phyloP scores from a whole-genome alignment of 2,888 invertebrate genomes.

The Magallana nippona region DNA sequence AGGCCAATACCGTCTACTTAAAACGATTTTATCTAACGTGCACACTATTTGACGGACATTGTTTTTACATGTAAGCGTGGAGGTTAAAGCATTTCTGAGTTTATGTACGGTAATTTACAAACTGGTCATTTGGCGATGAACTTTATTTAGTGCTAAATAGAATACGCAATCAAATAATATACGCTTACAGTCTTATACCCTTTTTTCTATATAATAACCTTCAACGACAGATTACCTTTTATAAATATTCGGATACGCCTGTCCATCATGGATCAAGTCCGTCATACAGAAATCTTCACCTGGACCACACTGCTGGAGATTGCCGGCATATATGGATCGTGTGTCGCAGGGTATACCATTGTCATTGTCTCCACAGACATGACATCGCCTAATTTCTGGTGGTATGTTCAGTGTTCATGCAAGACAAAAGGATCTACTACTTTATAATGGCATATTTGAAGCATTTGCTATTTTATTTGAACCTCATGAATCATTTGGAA shows the following conservation, averaged over 20 bases:
- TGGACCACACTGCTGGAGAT: not conserved
- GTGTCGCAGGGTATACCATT: not conserved
- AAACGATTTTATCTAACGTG: too few relatives aligned
- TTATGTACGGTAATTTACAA: too few relatives aligned
- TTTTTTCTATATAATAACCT: too few relatives aligned
- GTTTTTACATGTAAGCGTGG: not conserved
- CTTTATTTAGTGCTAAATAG: too few relatives aligned
- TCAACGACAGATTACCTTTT: not conserved
- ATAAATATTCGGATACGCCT: not conserved
- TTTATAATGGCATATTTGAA: too few relatives aligned
- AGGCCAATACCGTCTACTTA: too few relatives aligned
- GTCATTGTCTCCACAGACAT: not conserved
- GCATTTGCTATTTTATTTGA: too few relatives aligned
- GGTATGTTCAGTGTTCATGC: too few relatives aligned
- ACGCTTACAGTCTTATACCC: too few relatives aligned
- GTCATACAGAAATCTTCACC: slow-evolving; percentile 25
- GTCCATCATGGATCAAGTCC: not conserved
- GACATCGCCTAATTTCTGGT: not conserved
- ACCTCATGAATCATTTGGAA: too few relatives aligned
- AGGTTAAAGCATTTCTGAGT: not conserved
- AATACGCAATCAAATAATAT: not conserved
- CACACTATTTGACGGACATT: not conserved
- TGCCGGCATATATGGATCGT: not conserved
- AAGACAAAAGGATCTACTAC: too few relatives aligned
- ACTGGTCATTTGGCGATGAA: too few relatives aligned